phyloP scores from a whole-genome alignment of 2,888 invertebrate genomes.

The Chironomus riparius region DNA sequence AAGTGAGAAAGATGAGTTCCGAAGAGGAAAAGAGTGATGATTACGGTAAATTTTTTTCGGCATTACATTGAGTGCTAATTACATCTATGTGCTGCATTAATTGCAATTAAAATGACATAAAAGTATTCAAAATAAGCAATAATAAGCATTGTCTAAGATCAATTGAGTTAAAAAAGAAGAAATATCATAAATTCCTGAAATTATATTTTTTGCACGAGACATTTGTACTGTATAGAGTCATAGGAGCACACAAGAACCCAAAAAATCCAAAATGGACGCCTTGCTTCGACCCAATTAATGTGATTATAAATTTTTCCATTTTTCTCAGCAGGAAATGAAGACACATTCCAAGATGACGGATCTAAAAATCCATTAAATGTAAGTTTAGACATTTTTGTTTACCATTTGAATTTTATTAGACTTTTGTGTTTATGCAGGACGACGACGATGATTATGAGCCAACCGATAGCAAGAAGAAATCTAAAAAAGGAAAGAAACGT shows the following conservation, averaged over 20 bases:
- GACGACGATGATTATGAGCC: constrained; percentile 75
- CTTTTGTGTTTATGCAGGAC: constrained; percentile 34
- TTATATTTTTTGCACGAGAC: background rate
- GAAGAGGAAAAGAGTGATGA: constrained; percentile 25
- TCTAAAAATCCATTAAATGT: constrained; percentile 23
- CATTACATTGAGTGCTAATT: background rate
- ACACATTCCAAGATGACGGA: constrained; percentile 24
- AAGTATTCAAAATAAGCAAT: background rate
- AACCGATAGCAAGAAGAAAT: constrained; percentile 67
- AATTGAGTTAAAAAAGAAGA: background rate
- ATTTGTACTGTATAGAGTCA: background rate
- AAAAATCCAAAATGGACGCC: constrained; percentile 22
- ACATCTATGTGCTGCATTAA: background rate
- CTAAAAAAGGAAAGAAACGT: constrained; percentile 86
- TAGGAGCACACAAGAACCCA: constrained; percentile 5
- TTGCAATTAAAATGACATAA: background rate
- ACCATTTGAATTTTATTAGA: too few species aligned
- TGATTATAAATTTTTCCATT: background rate
- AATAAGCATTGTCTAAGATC: background rate
- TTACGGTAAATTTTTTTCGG: constrained; percentile 9
- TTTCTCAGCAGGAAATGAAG: constrained; percentile 14
- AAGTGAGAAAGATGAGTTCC: constrained; percentile 16
- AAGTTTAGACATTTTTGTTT: background rate
- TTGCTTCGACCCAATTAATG: constrained; percentile 12
- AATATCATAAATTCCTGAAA: background rate